These are phyloP conservation scores for Melanargia galathea DNA, from an alignment of 2,888 invertebrate species.

Conservation along the genomic window DNA sequence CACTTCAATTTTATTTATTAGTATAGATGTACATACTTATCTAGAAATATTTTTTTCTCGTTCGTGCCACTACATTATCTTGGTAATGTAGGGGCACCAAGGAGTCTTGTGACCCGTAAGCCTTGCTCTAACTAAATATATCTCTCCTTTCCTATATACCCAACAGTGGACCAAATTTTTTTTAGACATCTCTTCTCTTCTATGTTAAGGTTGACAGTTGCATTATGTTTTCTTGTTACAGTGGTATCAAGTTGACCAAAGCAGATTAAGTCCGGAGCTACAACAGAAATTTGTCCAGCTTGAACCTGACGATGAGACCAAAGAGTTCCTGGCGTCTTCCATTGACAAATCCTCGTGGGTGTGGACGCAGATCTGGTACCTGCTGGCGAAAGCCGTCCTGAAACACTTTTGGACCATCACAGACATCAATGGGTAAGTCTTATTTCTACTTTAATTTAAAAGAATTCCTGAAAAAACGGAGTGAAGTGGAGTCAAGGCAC, in stretches of 20 bases:
- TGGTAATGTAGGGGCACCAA: too few species aligned
- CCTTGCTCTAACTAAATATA: too few species aligned
- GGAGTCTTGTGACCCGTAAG: too few species aligned
- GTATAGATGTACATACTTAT: too few species aligned
- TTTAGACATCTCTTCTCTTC: too few species aligned
- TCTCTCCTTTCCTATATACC: too few species aligned
- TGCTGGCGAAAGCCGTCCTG: slow-evolving; percentile 91
- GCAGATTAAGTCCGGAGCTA: slow-evolving; percentile 77
- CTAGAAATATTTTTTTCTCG: too few species aligned
- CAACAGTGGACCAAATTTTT: too few species aligned
- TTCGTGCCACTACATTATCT: too few species aligned
- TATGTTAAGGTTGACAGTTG: neutral
- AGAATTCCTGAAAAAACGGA: too few species aligned
- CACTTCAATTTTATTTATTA: too few species aligned
- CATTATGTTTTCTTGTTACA: slow-evolving; percentile 61
- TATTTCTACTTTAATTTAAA: neutral
- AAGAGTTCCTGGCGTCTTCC: slow-evolving; percentile 87
- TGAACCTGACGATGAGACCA: slow-evolving; percentile 87
- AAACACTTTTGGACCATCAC: slow-evolving; percentile 96
- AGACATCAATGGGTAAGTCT: slow-evolving; percentile 94
- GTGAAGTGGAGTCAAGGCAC: too few species aligned
- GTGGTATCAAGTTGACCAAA: slow-evolving; percentile 88
- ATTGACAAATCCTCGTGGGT: slow-evolving; percentile 92
- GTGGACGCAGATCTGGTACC: slow-evolving; percentile 95
- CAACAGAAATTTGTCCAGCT: slow-evolving; percentile 85